phyloP scores from a whole-genome alignment of 2,888 invertebrate species.

The Drosophila eohydei region DNA sequence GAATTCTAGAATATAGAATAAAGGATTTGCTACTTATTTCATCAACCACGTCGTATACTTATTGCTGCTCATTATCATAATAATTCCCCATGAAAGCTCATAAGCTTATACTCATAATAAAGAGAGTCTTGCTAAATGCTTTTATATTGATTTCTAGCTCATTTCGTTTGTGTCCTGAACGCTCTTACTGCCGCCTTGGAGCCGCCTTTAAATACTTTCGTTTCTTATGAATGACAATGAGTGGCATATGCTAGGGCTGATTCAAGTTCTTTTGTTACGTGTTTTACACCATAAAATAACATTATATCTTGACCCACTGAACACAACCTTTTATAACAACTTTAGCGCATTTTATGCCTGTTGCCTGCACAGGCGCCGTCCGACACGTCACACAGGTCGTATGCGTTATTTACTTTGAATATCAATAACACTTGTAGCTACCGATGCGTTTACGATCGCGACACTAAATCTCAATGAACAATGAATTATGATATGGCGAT shows the following conservation, averaged over 20 bases:
- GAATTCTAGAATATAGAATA: not conserved
- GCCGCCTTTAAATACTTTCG: conserved; percentile 5
- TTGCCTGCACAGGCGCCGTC: conserved; percentile 5
- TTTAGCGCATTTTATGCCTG: not conserved
- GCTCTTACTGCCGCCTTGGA: not conserved
- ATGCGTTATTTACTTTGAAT: conserved; percentile 52
- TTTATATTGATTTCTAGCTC: conserved; percentile 2
- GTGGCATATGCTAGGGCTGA: not conserved
- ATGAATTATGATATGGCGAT: conserved; percentile 50
- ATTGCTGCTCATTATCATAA: conserved; percentile 2
- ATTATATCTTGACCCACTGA: not conserved
- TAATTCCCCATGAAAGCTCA: not conserved
- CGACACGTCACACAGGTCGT: conserved; percentile 35
- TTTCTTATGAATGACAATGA: not conserved
- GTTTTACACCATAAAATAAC: not conserved
- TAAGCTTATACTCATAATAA: not conserved
- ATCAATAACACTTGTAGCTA: conserved; percentile 47
- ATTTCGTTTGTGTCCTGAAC: not conserved
- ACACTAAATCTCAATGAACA: conserved; percentile 52
- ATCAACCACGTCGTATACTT: not conserved
- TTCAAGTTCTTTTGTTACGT: not conserved
- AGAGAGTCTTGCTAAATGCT: not conserved
- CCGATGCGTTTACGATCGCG: conserved; percentile 36
- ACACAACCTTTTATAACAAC: not conserved
- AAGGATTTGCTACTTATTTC: not conserved